Conservation (phyloP, 2,888 invertebrate species). For the Cordilura impudica region DNA sequence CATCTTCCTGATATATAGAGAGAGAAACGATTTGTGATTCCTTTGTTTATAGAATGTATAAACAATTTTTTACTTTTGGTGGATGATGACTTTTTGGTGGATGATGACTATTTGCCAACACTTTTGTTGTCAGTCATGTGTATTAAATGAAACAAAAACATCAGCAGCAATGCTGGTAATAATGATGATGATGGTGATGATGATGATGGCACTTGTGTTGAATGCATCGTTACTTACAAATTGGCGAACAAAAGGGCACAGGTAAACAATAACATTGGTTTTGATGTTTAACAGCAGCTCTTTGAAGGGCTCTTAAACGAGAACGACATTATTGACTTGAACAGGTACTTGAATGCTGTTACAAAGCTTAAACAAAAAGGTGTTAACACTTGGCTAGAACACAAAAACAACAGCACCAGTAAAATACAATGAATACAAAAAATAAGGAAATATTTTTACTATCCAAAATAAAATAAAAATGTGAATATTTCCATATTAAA, state of each 20-base stretch:
- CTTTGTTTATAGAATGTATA: constrained; percentile 44
- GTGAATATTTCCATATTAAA: no score
- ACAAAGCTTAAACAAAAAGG: neutral
- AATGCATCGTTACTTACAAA: constrained; percentile 56
- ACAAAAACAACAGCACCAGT: no score
- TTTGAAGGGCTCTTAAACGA: constrained; percentile 22
- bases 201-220: constrained; percentile 33
- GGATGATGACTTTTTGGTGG: no score
- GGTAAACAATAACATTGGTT: neutral
- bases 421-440: no score
- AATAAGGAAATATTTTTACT: no score
- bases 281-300: neutral
- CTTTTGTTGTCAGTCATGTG: constrained; percentile 34
- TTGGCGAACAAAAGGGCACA: constrained; percentile 31
- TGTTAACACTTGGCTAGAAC: neutral
- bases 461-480: no score
- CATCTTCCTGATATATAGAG: constrained; percentile 48
- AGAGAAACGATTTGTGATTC: constrained; percentile 21
- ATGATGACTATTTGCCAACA: neutral
- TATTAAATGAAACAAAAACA: constrained; percentile 1
- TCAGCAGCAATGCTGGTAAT: no score
- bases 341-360: constrained; percentile 25
- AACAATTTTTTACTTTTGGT: no score
- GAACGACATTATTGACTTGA: constrained; percentile 7
- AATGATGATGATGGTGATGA: constrained; percentile 13